Conservation (phyloP, 2,888 invertebrate species). For the Bhutanitis thaidina region DNA sequence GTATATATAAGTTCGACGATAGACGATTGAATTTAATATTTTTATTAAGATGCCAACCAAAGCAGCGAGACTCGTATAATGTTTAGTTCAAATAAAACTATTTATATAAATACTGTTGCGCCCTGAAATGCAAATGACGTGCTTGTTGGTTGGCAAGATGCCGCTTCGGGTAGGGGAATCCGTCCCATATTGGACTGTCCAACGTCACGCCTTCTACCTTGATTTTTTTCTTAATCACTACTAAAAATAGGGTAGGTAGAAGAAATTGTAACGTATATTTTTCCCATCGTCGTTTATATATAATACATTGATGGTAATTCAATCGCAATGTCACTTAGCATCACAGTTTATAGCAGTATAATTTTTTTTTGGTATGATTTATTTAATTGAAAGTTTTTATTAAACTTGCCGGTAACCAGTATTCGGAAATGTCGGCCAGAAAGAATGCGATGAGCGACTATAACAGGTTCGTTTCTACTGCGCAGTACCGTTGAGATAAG, state of each 20-base stretch:
- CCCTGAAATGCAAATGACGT: slow-evolving; percentile 27
- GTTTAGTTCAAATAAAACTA: slow-evolving; percentile 3
- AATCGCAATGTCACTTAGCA: too few species aligned
- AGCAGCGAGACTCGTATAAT: background rate
- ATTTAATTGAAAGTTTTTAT: background rate
- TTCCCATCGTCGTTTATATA: too few species aligned
- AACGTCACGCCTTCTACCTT: slow-evolving; percentile 37
- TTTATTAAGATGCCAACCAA: background rate
- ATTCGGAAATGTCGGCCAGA: slow-evolving; percentile 5
- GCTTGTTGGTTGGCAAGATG: slow-evolving; percentile 39
- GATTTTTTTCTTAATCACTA: slow-evolving; percentile 22
- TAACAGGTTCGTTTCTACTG: slow-evolving; percentile 34
- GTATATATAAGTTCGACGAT: background rate
- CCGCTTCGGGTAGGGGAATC: slow-evolving; percentile 42
- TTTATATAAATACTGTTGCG: slow-evolving; percentile 5
- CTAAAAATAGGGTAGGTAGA: slow-evolving; percentile 23
- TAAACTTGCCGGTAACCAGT: background rate
- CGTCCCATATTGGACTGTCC: slow-evolving; percentile 37
- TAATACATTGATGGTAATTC: too few species aligned
- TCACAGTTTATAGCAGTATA: too few species aligned
- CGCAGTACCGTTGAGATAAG: slow-evolving; percentile 63
- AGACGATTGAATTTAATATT: slow-evolving; percentile 1
- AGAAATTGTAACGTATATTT: too few species aligned
- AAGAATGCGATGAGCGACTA: slow-evolving; percentile 10
- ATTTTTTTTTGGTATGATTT: background rate